Percentiles rank a stretch among this genome's conserved stretches.
Conservation (phyloP, 2,113 vertebrate species). For the Antennarius striatus region DNA sequence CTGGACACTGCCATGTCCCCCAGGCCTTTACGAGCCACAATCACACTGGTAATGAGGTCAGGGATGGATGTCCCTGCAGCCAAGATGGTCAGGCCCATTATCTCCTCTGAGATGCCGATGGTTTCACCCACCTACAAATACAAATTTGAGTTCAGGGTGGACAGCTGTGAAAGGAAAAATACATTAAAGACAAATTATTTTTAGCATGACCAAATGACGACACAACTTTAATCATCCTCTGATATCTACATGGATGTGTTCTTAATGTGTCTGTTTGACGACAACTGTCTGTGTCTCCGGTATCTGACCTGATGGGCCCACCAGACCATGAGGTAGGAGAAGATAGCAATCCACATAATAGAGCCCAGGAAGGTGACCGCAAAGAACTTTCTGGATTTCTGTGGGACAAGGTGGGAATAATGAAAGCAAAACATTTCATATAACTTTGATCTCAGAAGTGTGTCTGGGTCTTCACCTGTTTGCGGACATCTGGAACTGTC, state of each 20-base stretch:
- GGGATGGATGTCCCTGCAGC: slow-evolving; percentile 97
- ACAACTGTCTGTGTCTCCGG: not conserved
- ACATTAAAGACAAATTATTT: not conserved
- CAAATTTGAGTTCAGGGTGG: not conserved
- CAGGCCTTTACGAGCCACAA: slow-evolving; percentile 93
- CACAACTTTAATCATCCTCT: not conserved
- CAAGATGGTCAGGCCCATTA: slow-evolving; percentile 96
- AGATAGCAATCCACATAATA: slow-evolving; percentile 91
- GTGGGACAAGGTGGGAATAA: slow-evolving; percentile 40
- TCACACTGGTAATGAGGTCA: slow-evolving; percentile 97
- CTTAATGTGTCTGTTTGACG: no score
- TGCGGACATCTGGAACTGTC: slow-evolving; percentile 91
- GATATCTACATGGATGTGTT: no score
- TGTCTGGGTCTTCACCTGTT: slow-evolving; percentile 77
- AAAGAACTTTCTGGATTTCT: slow-evolving; percentile 90
- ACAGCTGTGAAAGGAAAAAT: not conserved
- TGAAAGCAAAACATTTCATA: not conserved
- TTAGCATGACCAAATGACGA: not conserved
- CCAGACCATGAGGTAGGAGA: slow-evolving; percentile 99
- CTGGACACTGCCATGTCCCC: slow-evolving; percentile 99
- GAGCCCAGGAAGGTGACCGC: slow-evolving; percentile 90
- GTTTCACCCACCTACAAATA: slow-evolving; percentile 92
- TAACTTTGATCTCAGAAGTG: no score
- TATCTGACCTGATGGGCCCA: slow-evolving; percentile 96
- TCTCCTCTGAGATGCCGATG: slow-evolving; percentile 95